phyloP scores from a whole-genome alignment of 2,888 invertebrate genomes.

The Oscheius sp. region DNA sequence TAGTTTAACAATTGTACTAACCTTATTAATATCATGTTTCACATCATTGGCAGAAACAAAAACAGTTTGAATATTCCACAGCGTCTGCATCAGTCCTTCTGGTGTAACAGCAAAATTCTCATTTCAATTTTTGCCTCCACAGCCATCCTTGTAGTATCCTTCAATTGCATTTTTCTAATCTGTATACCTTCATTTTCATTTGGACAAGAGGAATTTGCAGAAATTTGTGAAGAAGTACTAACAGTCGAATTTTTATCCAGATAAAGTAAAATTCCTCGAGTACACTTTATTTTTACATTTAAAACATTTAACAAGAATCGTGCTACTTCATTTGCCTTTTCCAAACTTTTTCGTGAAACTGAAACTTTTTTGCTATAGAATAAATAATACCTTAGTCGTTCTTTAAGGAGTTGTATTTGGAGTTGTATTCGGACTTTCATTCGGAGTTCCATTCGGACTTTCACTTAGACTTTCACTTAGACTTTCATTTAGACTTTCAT shows the following conservation, averaged over 20 bases:
- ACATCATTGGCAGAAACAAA: slow-evolving; percentile 40
- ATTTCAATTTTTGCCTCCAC: slow-evolving; percentile 48
- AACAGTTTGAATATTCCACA: slow-evolving; percentile 61
- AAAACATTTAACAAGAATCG: too few species aligned
- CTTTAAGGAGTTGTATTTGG: too few species aligned
- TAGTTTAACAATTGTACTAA: not conserved
- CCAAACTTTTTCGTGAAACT: too few species aligned
- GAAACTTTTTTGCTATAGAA: too few species aligned
- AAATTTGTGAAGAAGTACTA: slow-evolving; percentile 13
- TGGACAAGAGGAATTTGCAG: slow-evolving; percentile 63
- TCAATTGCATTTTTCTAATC: not conserved
- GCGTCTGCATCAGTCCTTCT: slow-evolving; percentile 69
- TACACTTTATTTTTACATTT: too few species aligned
- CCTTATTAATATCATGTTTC: slow-evolving; percentile 33
- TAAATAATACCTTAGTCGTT: too few species aligned
- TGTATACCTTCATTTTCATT: slow-evolving; percentile 49
- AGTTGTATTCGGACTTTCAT: too few species aligned
- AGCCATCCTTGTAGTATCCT: slow-evolving; percentile 39
- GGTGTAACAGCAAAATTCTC: slow-evolving; percentile 46
- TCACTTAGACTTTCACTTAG: too few species aligned
- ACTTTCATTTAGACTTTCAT: too few species aligned
- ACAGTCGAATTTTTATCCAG: not conserved
- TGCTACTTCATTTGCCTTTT: too few species aligned
- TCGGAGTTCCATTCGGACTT: too few species aligned
- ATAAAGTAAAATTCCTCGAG: slow-evolving; percentile 24